phyloP scores from a whole-genome alignment of 2,113 vertebrate species.

The Azemiops feae region DNA sequence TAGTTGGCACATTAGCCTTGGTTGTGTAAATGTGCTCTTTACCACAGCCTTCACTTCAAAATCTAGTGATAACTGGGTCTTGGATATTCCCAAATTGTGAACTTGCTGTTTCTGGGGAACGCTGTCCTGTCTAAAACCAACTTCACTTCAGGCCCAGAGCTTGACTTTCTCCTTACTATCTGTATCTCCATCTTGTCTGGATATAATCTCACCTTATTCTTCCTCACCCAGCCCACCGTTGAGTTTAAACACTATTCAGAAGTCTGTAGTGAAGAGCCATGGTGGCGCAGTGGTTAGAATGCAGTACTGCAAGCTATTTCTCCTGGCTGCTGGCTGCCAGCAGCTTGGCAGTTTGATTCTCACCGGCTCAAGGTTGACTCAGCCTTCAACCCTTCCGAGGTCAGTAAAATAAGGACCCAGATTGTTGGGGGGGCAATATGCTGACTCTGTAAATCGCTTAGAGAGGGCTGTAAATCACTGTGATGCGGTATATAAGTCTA shows the following conservation, averaged over 20 bases:
- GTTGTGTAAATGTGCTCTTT: not conserved
- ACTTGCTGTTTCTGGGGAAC: not conserved
- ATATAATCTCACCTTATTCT: not conserved
- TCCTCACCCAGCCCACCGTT: not conserved
- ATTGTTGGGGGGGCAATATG: no score
- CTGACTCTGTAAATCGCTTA: no score
- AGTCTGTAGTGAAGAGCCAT: not conserved
- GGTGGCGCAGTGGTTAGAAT: no score
- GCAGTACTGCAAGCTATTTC: no score
- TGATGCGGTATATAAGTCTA: no score
- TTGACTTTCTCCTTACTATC: not conserved
- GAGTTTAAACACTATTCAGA: not conserved
- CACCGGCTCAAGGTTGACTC: no score
- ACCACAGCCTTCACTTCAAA: not conserved
- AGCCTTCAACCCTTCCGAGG: no score
- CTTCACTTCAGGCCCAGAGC: not conserved
- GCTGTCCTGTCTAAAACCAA: not conserved
- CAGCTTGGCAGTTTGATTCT: no score
- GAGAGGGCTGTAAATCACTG: no score
- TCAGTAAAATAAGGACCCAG: no score
- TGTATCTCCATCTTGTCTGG: not conserved
- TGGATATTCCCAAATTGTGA: not conserved
- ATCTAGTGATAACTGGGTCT: not conserved
- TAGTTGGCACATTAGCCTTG: not conserved
- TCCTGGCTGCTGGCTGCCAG: no score